Evolutionary conservation across 2,113 vertebrate genomes (phyloP), one percentile per base, ranked within the genome.

Genomic region (Leptocoma aspasia): DNA sequence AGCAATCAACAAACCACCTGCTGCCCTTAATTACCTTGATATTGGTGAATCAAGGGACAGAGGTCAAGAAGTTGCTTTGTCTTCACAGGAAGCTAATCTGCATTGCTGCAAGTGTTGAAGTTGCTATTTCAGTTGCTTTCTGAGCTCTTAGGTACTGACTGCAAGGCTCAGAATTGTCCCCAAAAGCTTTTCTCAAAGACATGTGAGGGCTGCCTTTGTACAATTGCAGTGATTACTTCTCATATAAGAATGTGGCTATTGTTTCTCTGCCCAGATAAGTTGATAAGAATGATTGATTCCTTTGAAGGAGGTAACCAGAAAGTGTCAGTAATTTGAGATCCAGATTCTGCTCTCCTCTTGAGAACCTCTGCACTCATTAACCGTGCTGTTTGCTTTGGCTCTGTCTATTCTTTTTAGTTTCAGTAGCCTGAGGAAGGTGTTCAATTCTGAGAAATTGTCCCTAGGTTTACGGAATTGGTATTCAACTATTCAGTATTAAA

Each of bases 211-310:
- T 92, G 76, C 28, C 52, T 65, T 89, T 90, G 56, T 84, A 90
- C 64, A 86, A 83, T 89, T 7, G 9, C 3, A 0, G 23, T 82
- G 80, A 60, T 57, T 53, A 14, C 56, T 78, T 93, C 60, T 83
- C 18, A 13, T 78, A 33, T 81, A 68, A 90, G 76, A 93, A 92
- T 86, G 72, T 81, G 47, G 23, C 64, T 89, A 64, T 95, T 96
- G 88, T 97, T 96, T 75, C 65, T 86, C 41, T 90, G 37, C 24
- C 20, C 44, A 78, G 92, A 84, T 90, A 94, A 89, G 18, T 89
- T 83, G 85, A 77, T 90, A 92, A 90, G 68, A 96, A 66, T 71
- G 64, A 80, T 71, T 75, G 64, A 73, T 68, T 81, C 61, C 64
- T 89, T 75, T 92, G 72, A 86, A 83, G 92, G 57, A 57, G 28